Evolutionary conservation across 2,797 vertebrate genomes (phyloP), one percentile per base, ranked within the genome.

Genomic region (Bradypodion ventrale): DNA sequence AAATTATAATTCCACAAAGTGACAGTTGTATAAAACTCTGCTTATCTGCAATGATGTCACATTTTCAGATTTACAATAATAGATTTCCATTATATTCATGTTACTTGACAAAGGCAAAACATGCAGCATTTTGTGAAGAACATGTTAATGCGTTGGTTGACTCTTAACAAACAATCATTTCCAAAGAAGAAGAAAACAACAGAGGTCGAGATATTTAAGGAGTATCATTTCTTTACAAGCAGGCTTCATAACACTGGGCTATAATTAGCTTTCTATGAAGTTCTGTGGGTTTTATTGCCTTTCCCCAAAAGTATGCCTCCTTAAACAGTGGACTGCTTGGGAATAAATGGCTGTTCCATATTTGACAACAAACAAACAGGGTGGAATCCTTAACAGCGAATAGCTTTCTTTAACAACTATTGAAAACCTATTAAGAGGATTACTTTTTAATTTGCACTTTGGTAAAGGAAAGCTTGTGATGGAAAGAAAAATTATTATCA

Each of bases 401-500:
- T 87, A 83, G 82, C 80, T 49, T 90, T 81, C 73, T 60, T 92
- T 93, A 92, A 88, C 85, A 86, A 84, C 88, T 60, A 87, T 44
- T 89, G 85, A 92, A 91, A 92, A 86, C 87, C 66, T 68, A 87
- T 92, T 94, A 93, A 92, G 84, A 84, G 75, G 77, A 82, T 90
- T 94, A 91, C 89, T 94, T 87, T 92, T 92, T 93, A 93, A 93
- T 93, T 94, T 90, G 87, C 46, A 60, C 86, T 92, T 90, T 89
- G 59, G 66, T 81, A 84, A 89, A 93, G 87, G 86, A 86, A 84
- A 77, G 73, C 87, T 83, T 70, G 40, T 62, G 89, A 78, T 85
- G 89, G 89, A 83, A 89, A 89, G 82, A 86, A 92, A 93, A 94
- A 92, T 85, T 85, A 88, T 93, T 93, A 86, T 87, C 92, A 87